phyloP scores from a whole-genome alignment of 2,113 vertebrate species.

The Hippopotamus amphibius region DNA sequence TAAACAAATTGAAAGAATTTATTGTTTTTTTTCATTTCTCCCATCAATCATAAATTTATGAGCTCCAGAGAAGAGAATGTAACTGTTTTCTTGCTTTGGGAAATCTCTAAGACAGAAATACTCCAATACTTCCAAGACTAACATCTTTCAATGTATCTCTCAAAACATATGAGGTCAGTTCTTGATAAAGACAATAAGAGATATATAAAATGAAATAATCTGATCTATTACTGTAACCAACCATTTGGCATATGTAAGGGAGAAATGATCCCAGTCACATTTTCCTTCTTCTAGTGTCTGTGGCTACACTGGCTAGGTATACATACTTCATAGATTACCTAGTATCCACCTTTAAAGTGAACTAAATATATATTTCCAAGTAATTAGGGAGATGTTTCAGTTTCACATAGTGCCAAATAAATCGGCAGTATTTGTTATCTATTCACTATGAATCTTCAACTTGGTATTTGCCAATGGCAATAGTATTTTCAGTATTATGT shows the following conservation, averaged over 20 bases:
- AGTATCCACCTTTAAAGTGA: neutral
- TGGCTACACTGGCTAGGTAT: neutral
- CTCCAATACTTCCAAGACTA: neutral
- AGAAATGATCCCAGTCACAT: neutral
- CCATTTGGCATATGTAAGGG: neutral
- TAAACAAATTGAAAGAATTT: conserved; percentile 37
- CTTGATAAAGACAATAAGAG: neutral
- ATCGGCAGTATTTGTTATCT: neutral
- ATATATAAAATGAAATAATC: neutral
- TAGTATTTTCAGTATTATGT: neutral
- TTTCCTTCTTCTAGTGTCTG: neutral
- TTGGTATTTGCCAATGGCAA: neutral
- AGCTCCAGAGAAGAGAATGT: neutral
- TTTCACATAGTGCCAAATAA: neutral
- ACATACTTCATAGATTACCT: neutral
- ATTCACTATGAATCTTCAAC: neutral
- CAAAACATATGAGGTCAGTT: neutral
- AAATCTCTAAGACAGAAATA: conserved; percentile 32
- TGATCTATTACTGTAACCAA: neutral
- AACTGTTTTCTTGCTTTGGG: conserved; percentile 29
- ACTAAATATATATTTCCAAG: neutral
- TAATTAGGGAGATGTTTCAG: neutral
- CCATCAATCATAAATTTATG: neutral
- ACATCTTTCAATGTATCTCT: neutral
- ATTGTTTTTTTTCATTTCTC: conserved; percentile 8